Conservation (phyloP, 2,113 vertebrate genomes). For the Murina feae region DNA sequence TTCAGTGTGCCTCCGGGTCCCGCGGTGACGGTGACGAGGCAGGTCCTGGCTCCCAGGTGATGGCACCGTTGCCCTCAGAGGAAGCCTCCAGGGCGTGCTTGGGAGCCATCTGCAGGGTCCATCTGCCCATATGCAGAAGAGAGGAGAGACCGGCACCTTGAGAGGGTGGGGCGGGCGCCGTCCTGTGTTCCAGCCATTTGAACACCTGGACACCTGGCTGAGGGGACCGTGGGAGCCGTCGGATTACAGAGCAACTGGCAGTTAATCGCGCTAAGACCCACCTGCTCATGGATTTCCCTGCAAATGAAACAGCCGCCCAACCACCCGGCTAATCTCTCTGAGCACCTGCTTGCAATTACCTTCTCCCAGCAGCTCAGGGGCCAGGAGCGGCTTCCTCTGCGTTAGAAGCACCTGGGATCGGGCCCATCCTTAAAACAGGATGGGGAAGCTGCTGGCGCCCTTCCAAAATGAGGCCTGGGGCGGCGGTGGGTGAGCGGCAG, state of each 20-base stretch:
- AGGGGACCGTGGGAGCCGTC: rapidly evolving
- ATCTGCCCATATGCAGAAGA: rapidly evolving
- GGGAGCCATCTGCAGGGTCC: neutral
- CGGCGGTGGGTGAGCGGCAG: rapidly evolving
- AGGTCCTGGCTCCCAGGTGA: neutral
- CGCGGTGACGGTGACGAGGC: rapidly evolving
- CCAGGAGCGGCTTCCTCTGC: neutral
- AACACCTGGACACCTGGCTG: neutral
- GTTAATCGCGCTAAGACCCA: neutral
- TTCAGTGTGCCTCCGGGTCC: rapidly evolving
- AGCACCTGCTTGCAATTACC: neutral
- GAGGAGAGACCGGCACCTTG: too few relatives aligned
- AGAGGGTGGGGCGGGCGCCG: neutral
- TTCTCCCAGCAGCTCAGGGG: rapidly evolving
- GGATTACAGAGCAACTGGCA: neutral
- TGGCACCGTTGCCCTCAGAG: neutral
- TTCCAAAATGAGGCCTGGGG: rapidly evolving
- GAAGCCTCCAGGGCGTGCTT: neutral
- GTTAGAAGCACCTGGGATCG: neutral
- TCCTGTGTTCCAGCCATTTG: neutral
- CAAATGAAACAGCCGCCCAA: neutral
- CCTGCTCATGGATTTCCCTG: neutral
- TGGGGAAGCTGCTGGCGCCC: rapidly evolving
- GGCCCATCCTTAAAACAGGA: rapidly evolving
- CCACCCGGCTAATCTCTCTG: neutral